These are phyloP conservation scores for Blomia tropicalis DNA, from an alignment of 2,888 invertebrate genomes.

Conservation along the genomic window DNA sequence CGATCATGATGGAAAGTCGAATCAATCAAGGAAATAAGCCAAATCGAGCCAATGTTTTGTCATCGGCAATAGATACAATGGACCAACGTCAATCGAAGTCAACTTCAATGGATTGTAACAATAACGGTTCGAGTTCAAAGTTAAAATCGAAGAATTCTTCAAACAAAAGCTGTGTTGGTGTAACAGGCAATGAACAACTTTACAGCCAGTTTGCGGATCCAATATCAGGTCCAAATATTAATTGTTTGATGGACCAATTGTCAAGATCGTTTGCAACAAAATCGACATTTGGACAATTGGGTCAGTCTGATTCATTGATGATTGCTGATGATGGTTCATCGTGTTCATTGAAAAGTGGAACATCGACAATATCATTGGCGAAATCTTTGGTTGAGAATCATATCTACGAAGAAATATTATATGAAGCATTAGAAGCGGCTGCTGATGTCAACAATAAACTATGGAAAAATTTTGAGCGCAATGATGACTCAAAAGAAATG, in stretches of 20 bases:
- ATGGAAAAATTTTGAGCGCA: no score
- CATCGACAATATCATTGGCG: background rate
- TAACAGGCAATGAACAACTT: background rate
- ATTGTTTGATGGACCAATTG: slow-evolving; percentile 2
- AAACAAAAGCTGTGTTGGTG: no score
- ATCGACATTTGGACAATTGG: no score
- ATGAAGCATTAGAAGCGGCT: slow-evolving; percentile 30
- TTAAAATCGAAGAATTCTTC: no score
- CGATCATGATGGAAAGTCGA: background rate
- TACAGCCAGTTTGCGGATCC: slow-evolving; percentile 8
- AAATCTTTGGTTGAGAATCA: slow-evolving; percentile 31
- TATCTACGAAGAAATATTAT: slow-evolving; percentile 34
- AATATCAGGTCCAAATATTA: background rate
- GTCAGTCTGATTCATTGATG: background rate
- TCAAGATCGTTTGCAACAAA: background rate
- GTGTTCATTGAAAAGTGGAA: no score
- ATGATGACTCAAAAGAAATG: no score
- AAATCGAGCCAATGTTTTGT: background rate
- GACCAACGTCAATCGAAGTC: background rate
- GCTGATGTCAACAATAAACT: no score
- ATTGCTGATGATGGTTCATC: background rate
- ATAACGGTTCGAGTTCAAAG: background rate
- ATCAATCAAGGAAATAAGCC: background rate
- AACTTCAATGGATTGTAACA: background rate
- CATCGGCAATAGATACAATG: no score